phyloP scores from a whole-genome alignment of 2,888 invertebrate genomes.

The Druceiella hillmani region DNA sequence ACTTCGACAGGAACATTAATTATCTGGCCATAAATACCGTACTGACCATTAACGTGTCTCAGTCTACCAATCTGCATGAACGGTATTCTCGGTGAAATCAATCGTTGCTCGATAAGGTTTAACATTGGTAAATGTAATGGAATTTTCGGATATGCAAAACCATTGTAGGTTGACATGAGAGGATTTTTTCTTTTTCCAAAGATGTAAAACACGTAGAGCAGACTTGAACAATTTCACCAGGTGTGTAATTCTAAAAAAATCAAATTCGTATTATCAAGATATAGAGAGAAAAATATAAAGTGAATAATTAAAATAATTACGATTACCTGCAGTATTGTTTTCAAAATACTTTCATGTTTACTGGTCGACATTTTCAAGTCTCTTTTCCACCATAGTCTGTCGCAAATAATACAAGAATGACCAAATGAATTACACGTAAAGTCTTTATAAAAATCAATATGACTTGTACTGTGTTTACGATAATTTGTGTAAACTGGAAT shows the following conservation, averaged over 20 bases:
- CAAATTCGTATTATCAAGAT: slow-evolving; percentile 19
- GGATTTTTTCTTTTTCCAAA: slow-evolving; percentile 4
- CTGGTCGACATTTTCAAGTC: slow-evolving; percentile 18
- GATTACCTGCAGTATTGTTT: slow-evolving; percentile 22
- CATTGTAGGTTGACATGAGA: slow-evolving; percentile 1
- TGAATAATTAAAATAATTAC: slow-evolving; percentile 17
- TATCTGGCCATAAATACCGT: too few relatives aligned
- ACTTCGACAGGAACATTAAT: too few relatives aligned
- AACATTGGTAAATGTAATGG: slow-evolving; percentile 3
- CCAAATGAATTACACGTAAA: slow-evolving; percentile 23
- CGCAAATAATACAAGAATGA: slow-evolving; percentile 25
- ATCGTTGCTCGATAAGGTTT: slow-evolving; percentile 6
- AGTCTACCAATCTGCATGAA: slow-evolving; percentile 7
- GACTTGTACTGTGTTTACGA: slow-evolving; percentile 22
- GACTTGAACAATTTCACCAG: slow-evolving; percentile 16
- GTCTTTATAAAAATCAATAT: slow-evolving; percentile 24
- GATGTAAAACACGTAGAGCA: slow-evolving; percentile 21
- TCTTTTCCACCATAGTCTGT: slow-evolving; percentile 24
- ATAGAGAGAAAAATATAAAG: slow-evolving; percentile 19
- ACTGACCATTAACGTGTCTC: too few relatives aligned
- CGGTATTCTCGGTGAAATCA: slow-evolving; percentile 6
- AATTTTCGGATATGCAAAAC: slow-evolving; percentile 3
- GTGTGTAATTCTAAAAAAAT: slow-evolving; percentile 22
- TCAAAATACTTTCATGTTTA: slow-evolving; percentile 20
- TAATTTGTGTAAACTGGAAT: slow-evolving; percentile 26